Conservation (phyloP, 2,888 invertebrate species). For the Chalcosyrphus nemorum region DNA sequence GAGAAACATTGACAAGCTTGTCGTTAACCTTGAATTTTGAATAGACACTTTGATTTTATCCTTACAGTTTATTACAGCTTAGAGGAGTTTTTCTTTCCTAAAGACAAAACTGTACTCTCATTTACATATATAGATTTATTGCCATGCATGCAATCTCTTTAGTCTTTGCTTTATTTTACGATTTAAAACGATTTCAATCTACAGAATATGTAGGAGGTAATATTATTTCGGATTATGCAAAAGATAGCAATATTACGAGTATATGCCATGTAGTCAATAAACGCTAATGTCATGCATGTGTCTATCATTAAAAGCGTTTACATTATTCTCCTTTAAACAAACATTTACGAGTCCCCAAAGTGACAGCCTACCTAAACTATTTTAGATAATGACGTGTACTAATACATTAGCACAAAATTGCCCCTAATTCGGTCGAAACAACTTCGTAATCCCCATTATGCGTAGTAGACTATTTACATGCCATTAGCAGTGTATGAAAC, state of each 20-base stretch:
- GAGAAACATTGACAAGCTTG: no score
- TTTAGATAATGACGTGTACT: not conserved
- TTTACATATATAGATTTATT: no score
- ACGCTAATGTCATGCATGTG: not conserved
- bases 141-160: no score
- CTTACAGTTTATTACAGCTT: no score
- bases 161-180: no score
- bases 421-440: constrained; percentile 1
- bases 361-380: not conserved
- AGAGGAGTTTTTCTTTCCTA: no score
- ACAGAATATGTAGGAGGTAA: not conserved
- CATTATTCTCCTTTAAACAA: not conserved
- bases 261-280: not conserved
- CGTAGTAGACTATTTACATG: constrained; percentile 5
- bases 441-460: constrained; percentile 5
- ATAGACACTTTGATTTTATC: no score
- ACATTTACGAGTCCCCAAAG: not conserved
- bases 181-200: no score
- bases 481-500: not conserved
- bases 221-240: not conserved
- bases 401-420: constrained; percentile 4
- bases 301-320: not conserved
- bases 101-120: no score
- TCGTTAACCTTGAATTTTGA: no score
- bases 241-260: not conserved